Base-by-base conservation (phyloP, 2,113 vertebrate species). In the Eptesicus fuscus region DNA sequence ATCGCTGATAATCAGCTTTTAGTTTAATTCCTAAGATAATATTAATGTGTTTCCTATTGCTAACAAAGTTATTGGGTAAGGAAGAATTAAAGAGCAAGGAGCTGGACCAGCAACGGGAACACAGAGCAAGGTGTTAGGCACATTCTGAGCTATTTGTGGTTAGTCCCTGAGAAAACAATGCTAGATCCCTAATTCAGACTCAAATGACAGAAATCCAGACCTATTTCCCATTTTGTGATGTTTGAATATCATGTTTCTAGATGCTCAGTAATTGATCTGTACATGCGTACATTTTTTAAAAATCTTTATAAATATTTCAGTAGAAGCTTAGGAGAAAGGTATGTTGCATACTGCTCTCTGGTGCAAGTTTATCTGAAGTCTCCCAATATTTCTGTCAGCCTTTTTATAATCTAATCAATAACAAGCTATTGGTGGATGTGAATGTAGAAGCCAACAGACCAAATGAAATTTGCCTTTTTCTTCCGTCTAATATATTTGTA, bases 181-280 rank as follows among this genome's bases (percentile, higher is more conserved):
- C 73, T 78, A 87, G 6, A 69, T 47, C 35, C n/a, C 87, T 73
- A 77, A 47, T 83, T 65, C 40, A 95, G 37, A 83, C 40, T 74
- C 8, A 32, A 6, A 56, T 63, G 53, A 89, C 28, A 71, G 32
- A 80, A 77, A 53, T 73, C 77, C 47, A 74, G 37, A 44, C 37
- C 47, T 73, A 10, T 61, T 37, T 49, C 20, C 63, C 30, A n/a
- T 84, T 88, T 94, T 95, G 93, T 96, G 78, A 56, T 82, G 22
- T 78, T 96, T 87, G 73, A 73, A 23, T 90, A 96, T 96, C 96
- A 95, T 97, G 93, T 96, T 90, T 94, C 32, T 83, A 3, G 78
- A 63, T 88, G 18, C 79, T 49, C 74, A 91, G 53, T 90, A 82
- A 91, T 61, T 88, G 44, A 65, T 95, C 56, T 95, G 42, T 96